phyloP scores from a whole-genome alignment of 2,113 vertebrate genomes.

The Opisthocomus hoazin region DNA sequence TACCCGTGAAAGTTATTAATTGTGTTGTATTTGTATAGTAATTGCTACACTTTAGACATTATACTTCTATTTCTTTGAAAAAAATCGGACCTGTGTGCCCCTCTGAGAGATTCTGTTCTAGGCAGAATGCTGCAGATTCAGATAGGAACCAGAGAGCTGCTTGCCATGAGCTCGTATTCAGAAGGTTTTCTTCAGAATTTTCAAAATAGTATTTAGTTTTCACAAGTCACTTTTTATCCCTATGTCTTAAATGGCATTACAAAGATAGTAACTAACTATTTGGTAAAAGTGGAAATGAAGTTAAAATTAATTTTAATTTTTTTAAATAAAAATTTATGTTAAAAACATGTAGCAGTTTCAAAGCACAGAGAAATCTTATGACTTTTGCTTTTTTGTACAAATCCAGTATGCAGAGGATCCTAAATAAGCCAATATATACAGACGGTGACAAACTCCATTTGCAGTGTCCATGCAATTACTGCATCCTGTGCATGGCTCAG shows the following conservation, averaged over 20 bases:
- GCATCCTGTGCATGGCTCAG: neutral
- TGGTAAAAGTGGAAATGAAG: neutral
- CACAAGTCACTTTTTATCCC: neutral
- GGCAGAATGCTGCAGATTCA: neutral
- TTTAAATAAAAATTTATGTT: neutral
- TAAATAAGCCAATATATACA: neutral
- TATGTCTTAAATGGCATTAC: neutral
- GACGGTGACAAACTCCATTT: neutral
- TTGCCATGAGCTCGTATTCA: accelerated
- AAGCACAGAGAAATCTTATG: accelerated
- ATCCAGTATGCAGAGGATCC: neutral
- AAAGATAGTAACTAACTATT: neutral
- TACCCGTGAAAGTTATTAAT: neutral
- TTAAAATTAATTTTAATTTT: neutral
- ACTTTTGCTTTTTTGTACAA: neutral
- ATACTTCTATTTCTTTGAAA: neutral
- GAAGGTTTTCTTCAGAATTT: neutral
- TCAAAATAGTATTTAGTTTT: neutral
- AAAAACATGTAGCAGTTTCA: neutral
- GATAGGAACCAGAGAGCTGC: neutral
- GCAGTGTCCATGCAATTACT: neutral
- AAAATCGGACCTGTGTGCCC: neutral
- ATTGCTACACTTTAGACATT: neutral
- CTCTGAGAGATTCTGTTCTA: neutral
- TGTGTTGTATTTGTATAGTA: neutral